phyloP scores from a whole-genome alignment of 2,888 invertebrate species.

The Serrognathus titanus region DNA sequence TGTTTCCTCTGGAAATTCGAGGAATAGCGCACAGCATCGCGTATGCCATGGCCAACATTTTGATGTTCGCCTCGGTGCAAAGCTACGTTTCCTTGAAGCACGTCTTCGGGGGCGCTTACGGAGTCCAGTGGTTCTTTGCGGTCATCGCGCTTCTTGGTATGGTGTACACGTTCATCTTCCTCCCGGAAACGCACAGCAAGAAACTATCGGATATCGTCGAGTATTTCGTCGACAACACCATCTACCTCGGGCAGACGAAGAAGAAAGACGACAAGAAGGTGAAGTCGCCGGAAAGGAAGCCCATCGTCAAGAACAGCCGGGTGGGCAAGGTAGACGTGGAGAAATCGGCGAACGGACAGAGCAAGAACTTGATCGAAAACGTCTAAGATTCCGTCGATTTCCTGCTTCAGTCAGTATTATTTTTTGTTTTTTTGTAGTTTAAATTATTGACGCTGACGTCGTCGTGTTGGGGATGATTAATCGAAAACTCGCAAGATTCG shows the following conservation, averaged over 20 bases:
- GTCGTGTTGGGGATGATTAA: no score
- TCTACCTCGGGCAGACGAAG: slow-evolving; percentile 26
- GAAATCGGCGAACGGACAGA: slow-evolving; percentile 22
- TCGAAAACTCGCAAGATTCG: no score
- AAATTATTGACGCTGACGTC: no score
- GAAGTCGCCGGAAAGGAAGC: slow-evolving; percentile 18
- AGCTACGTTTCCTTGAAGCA: slow-evolving; percentile 45
- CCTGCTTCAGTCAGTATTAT: no score
- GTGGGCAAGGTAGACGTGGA: slow-evolving; percentile 19
- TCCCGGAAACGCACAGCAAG: slow-evolving; percentile 52
- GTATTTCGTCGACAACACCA: slow-evolving; percentile 48
- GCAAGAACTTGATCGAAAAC: slow-evolving; percentile 26
- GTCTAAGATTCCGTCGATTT: background rate
- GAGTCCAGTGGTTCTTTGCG: slow-evolving; percentile 57
- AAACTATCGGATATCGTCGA: slow-evolving; percentile 50
- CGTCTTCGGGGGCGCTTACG: slow-evolving; percentile 49
- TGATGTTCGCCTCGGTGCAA: slow-evolving; percentile 59
- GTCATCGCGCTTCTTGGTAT: slow-evolving; percentile 47
- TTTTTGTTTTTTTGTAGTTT: no score
- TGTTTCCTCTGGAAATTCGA: slow-evolving; percentile 59
- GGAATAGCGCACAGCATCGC: slow-evolving; percentile 58
- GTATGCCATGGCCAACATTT: slow-evolving; percentile 55
- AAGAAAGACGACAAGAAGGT: slow-evolving; percentile 8
- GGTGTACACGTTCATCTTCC: slow-evolving; percentile 45
- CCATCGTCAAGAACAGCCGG: slow-evolving; percentile 27